Percentiles rank a stretch among this genome's conserved stretches.
phyloP scores from a whole-genome alignment of 2,888 invertebrate species.

The Syrista parreyssii region DNA sequence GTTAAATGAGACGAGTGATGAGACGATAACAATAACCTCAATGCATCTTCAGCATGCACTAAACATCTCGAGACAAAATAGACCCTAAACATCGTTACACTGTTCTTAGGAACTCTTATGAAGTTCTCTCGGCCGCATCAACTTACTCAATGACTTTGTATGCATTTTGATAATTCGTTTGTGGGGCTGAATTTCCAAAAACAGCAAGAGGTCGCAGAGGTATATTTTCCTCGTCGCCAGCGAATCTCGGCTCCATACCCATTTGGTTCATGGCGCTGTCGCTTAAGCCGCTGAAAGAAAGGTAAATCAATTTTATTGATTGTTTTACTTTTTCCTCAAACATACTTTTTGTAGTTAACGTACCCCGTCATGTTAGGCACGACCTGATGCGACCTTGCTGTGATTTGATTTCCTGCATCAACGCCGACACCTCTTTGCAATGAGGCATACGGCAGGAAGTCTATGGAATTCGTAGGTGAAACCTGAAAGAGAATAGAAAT shows the following conservation, averaged over 20 bases:
- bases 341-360: slow-evolving; percentile 8
- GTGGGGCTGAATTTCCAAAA: slow-evolving; percentile 63
- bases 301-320: background rate
- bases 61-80: slow-evolving; percentile 4
- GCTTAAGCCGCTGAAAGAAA: slow-evolving; percentile 50
- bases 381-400: slow-evolving; percentile 65
- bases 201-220: slow-evolving; percentile 80
- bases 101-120: background rate
- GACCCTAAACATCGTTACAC: slow-evolving; percentile 1
- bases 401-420: slow-evolving; percentile 71
- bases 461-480: slow-evolving; percentile 68
- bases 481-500: slow-evolving; percentile 48
- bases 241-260: slow-evolving; percentile 49
- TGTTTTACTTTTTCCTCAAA: background rate
- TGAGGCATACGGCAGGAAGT: slow-evolving; percentile 72
- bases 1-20: background rate
- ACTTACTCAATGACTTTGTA: slow-evolving; percentile 82
- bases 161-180: slow-evolving; percentile 67
- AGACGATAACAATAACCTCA: slow-evolving; percentile 5
- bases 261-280: slow-evolving; percentile 58
- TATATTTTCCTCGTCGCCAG: slow-evolving; percentile 77
- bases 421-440: slow-evolving; percentile 67
- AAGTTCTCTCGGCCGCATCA: slow-evolving; percentile 6
- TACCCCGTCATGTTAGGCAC: slow-evolving; percentile 66
- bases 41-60: slow-evolving; percentile 8